Base-by-base conservation (phyloP, 2,113 vertebrate genomes). In the Cynoglossus semilaevis region DNA sequence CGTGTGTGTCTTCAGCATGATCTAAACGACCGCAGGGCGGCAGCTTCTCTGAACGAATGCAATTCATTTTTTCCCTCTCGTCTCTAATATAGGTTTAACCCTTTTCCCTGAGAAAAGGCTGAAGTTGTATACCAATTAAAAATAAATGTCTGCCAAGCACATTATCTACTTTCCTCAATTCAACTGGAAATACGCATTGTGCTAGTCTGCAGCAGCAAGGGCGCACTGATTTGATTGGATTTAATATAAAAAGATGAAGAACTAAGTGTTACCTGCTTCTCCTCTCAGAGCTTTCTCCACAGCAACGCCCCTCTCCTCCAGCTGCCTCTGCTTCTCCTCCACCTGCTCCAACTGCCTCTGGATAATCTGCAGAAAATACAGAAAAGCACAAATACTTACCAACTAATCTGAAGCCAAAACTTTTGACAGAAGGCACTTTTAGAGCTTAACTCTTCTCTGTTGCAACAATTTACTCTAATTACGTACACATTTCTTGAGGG, bases 271-370 rank as follows among this genome's bases (percentile, higher is more conserved):
- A 99, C 97, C 97, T 97, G 97, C 97, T 96, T 99, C 97, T 53
- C 97, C 97, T 15, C 97, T 91, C 35, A 99, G 85, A 0, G 97
- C 97, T 76, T 99, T 99, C 88, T 99, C 97, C 81, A 99, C 97
- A 0, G 97, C 97, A 0, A 99, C 96, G 0, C 97, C 97, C 29
- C 95, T 85, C 78, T 99, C 96, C 60, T 99, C 97, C 0, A 99
- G 89, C 74, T 97, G 95, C 65, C 96, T 88, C 90, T 99, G 97
- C 77, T 97, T 98, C 85, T 99, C 97, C 75, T 99, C 97, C 81
- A 99, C 97, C 87, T 98, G 96, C 73, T 99, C 96, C 86, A 99
- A 80, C 81, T 99, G 97, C 34, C 96, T 88, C 82, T 99, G 97
- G 89, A 99, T 99, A 50, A 98, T 99, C 97, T 99, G 72, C 29